phyloP scores from a whole-genome alignment of 2,797 vertebrate species.

The Taenioides sp. region DNA sequence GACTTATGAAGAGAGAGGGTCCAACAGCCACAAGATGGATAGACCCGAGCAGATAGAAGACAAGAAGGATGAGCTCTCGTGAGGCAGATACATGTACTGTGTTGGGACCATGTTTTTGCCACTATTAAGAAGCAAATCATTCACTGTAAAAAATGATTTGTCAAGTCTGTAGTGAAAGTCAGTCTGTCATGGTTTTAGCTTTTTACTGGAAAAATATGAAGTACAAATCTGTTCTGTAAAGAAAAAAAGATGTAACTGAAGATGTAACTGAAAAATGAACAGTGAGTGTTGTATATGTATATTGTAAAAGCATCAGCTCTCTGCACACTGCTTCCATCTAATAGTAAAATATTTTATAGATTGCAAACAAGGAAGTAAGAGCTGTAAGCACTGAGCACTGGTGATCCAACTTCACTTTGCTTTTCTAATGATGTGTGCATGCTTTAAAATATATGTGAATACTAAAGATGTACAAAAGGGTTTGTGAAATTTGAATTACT shows the following conservation, averaged over 20 bases:
- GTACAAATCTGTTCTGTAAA: background rate
- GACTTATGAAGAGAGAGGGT: conserved; percentile 4
- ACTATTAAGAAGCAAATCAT: conserved; percentile 41
- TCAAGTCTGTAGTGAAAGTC: background rate
- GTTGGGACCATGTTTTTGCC: conserved; percentile 19
- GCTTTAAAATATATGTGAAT: too few relatives aligned
- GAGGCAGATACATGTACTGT: conserved; percentile 28
- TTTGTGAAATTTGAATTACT: too few relatives aligned
- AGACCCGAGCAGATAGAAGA: conserved; percentile 32
- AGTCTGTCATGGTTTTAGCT: background rate
- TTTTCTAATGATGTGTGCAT: too few relatives aligned
- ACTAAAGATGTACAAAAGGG: too few relatives aligned
- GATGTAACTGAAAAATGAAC: background rate
- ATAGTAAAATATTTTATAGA: too few relatives aligned
- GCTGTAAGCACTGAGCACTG: too few relatives aligned
- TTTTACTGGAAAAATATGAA: background rate
- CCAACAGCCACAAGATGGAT: conserved; percentile 36
- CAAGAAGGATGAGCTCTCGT: conserved; percentile 16
- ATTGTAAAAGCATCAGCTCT: background rate
- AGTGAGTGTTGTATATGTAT: too few relatives aligned
- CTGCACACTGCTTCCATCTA: background rate
- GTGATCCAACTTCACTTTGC: too few relatives aligned
- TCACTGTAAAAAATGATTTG: conserved; percentile 16
- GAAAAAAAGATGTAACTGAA: background rate
- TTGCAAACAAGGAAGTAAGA: too few relatives aligned